Conservation (phyloP, 2,113 vertebrate species). For the Dermatemys mawii region DNA sequence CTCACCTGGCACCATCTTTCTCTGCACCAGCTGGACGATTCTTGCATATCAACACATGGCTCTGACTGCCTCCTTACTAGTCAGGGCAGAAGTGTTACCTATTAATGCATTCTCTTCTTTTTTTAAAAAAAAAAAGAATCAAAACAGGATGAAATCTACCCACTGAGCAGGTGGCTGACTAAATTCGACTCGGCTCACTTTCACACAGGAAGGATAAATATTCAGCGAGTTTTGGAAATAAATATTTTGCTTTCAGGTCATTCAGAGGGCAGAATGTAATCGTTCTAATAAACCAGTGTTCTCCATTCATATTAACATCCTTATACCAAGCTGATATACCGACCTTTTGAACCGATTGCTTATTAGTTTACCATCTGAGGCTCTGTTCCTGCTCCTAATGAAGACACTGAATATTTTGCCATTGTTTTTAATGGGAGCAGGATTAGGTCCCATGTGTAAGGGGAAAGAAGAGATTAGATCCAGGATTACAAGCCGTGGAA, state of each 20-base stretch:
- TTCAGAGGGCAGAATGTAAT: not conserved
- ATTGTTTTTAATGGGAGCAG: not conserved
- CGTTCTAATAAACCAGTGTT: not conserved
- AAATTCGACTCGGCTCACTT: conserved; percentile 23
- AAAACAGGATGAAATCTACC: not conserved
- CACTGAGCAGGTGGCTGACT: conserved; percentile 53
- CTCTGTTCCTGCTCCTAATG: not conserved
- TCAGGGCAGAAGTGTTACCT: not conserved
- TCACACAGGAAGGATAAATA: conserved; percentile 50
- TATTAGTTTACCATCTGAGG: not conserved
- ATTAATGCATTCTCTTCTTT: not conserved
- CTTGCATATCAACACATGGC: not conserved
- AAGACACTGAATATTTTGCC: accelerated
- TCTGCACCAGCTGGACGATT: not conserved
- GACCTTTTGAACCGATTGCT: not conserved
- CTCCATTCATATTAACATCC: not conserved
- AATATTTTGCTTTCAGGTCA: conserved; percentile 17
- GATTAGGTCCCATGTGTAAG: not conserved
- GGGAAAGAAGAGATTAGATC: not conserved
- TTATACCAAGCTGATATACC: not conserved
- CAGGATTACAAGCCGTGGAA: not conserved
- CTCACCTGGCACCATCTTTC: not conserved
- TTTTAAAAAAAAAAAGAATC: not conserved
- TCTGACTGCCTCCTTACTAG: not conserved
- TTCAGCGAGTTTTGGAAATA: conserved; percentile 40